Base-by-base conservation (phyloP, 2,888 invertebrate species). In the Helicoverpa assulta region DNA sequence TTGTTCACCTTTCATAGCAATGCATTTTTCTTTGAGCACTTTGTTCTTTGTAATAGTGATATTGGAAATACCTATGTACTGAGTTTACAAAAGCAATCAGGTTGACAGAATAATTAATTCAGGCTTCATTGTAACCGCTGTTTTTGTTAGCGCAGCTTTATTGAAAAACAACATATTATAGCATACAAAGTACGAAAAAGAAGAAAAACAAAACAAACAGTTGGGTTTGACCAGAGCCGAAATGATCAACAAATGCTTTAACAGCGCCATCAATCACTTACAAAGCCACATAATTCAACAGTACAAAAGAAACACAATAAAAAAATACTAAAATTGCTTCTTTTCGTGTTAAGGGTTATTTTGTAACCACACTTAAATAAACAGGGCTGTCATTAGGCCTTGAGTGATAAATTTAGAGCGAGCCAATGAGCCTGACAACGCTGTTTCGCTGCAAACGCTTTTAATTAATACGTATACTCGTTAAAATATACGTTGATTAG, bases 191-290 rank as follows among this genome's bases (percentile, higher is more conserved):
- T 50, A 51, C 26, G 7, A 16, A 54, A n/a, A 16, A 54, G 50
- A 40, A 50, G 51, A 62, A 65, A 60, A 37, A n/a, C 54, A 56
- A n/a, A 12, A n/a, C n/a, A 2, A 7, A 26, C 16, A 50, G 50
- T n/a, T 64, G 57, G 43, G 10, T 67, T 47, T 52, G 56, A 63
- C 69, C 66, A 62, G 67, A 54, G 43, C 54, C 40, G 56, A 53
- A 57, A 57, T 58, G 18, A 70, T 68, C 71, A 65, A 67, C 70
- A 67, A 73, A 72, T 73, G 73, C 66, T 56, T n/a, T 67, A 66
- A 73, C 66, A 43, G 59, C 40, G 37, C 56, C 68, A 83, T 83
- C 82, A 71, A 83, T 82, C 83, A 84, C 66, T 60, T 54, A 7
- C 50, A 29, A 55, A 75, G 73, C 61, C 69, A 70, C 52, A 80